phyloP scores from a whole-genome alignment of 1,140 invertebrate species.

The Tenebrio molitor region DNA sequence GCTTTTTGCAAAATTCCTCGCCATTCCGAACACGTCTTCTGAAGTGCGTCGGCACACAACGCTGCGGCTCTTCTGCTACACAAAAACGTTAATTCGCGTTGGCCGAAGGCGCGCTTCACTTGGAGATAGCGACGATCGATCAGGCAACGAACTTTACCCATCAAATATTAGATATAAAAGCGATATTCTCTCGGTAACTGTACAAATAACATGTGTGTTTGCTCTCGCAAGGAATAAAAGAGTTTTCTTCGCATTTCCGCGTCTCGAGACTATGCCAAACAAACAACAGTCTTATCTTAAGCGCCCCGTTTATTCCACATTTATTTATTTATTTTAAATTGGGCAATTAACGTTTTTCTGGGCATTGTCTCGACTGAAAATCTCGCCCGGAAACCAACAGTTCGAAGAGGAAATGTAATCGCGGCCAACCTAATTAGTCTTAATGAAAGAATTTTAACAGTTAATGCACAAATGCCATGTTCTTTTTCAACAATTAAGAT shows the following conservation, averaged over 20 bases:
- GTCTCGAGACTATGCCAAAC: slow-evolving; percentile 1
- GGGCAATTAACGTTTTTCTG: not conserved
- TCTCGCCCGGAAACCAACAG: slow-evolving; percentile 7
- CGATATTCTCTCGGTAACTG: slow-evolving; percentile 5
- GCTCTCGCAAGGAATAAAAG: not conserved
- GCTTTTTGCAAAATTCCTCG: no score
- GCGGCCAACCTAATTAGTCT: slow-evolving; percentile 12
- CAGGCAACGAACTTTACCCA: slow-evolving; percentile 38
- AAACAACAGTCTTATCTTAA: slow-evolving; percentile 15
- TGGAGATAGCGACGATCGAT: slow-evolving; percentile 11
- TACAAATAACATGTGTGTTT: slow-evolving; percentile 39
- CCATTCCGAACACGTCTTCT: no score
- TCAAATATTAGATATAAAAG: slow-evolving; percentile 22
- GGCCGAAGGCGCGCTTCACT: no score
- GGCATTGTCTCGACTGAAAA: not conserved
- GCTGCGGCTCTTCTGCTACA: no score
- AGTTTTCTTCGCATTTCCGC: not conserved
- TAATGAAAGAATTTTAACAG: slow-evolving; percentile 38
- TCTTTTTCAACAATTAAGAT: slow-evolving; percentile 32
- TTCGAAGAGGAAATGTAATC: slow-evolving; percentile 29
- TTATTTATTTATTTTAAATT: slow-evolving; percentile 10
- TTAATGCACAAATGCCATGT: slow-evolving; percentile 23
- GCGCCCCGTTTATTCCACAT: not conserved
- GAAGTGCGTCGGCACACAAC: no score
- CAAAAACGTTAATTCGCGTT: not conserved